Evolutionary conservation across 2,113 vertebrate genomes (phyloP).

Genomic region (Porphyrio hochstetteri): DNA sequence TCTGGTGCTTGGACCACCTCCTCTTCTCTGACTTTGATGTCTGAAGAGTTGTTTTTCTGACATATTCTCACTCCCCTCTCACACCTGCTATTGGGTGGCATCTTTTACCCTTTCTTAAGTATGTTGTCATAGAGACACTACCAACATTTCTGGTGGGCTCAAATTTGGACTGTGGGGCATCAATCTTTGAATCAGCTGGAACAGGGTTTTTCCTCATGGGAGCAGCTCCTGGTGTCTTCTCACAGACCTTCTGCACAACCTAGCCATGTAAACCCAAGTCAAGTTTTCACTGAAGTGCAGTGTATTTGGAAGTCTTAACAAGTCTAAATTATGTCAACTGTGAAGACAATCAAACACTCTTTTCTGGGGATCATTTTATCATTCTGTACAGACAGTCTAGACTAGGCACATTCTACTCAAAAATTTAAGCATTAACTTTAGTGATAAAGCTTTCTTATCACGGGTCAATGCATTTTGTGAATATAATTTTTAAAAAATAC

Average conservation of each 20-base stretch:
- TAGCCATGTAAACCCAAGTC: neutral
- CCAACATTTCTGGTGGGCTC: neutral
- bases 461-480: neutral
- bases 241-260: neutral
- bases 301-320: neutral
- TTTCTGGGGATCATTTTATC: neutral
- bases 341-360: neutral
- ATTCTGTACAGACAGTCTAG: neutral
- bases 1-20: rapidly evolving
- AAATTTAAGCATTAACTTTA: neutral
- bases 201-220: neutral
- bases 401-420: neutral
- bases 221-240: neutral
- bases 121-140: no score
- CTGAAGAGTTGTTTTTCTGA: neutral
- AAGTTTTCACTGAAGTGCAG: neutral
- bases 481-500: neutral
- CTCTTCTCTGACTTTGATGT: neutral
- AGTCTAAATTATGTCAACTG: rapidly evolving
- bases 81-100: rapidly evolving
- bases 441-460: neutral
- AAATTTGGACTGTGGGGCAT: neutral
- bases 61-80: neutral
- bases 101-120: neutral
- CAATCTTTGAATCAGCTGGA: neutral